Evolutionary conservation across 2,113 vertebrate genomes (phyloP), one percentile per base, ranked within the genome.

Genomic region (Apodemus sylvaticus): DNA sequence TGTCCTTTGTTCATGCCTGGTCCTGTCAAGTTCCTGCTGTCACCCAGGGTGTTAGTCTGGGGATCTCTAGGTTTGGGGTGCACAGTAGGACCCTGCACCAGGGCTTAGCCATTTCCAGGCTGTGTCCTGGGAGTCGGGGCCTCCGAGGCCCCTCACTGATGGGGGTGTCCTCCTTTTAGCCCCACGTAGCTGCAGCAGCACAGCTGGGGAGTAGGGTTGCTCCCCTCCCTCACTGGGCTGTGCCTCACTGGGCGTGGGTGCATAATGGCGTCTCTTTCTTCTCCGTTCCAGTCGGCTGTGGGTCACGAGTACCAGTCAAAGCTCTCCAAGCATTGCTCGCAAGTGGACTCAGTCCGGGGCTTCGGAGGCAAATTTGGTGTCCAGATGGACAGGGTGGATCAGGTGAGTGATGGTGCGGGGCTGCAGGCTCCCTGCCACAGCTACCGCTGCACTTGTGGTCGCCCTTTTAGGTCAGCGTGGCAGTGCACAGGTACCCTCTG

Each of bases 331-430:
- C 99, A 99, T 95, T 99, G 99, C 97, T 99, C 99, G 17, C 99
- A 99, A 74, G 99, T 99, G 0, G 99, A 99, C 97, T 99, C 99
- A 0, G 99, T 99, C 45, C 99, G 99, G 73, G 99, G 99, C 0
- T 99, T 99, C 16, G 99, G 99, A 71, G 99, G 99, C 68, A 99
- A 99, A 97, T 99, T 99, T 86, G 99, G 99, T 0, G 99, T 99
- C 3, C 99, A 99, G 83, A 98, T 99, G 0, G 99, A 99, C 88
- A 98, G 99, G 11, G 99, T 99, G 3, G 99, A 99, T 95, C 99
- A 99, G 99, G 99, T 99, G 98, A 98, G 96, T 60, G 94, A 86
- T 2, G 14, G 7, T 42, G 29, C 22, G 34, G 45, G 8, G 45
- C 85, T 24, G 42, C 82, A 48, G 60, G 39, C 16, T 42, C 39